Evolutionary conservation across 2,797 vertebrate genomes (phyloP).

Genomic region (Enteromius afrohamiltoni): DNA sequence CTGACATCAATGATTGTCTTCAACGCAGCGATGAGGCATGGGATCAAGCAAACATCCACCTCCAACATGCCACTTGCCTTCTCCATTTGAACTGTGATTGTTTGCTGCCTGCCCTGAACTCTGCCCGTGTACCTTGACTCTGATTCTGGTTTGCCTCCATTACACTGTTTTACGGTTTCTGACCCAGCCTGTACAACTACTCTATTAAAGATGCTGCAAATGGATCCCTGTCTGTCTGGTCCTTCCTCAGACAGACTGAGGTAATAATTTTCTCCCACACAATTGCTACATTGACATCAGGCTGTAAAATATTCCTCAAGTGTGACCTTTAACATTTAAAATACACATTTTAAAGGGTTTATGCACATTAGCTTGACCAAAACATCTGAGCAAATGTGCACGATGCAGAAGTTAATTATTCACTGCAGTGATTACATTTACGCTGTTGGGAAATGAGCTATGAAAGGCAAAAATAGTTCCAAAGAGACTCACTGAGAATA

Average conservation of each 20-base stretch:
- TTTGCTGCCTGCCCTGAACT: no score
- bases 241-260: background rate
- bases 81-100: no score
- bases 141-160: no score
- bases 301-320: background rate
- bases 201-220: no score
- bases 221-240: no score
- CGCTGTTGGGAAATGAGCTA: background rate
- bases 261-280: background rate
- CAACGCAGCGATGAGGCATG: no score
- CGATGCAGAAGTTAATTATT: conserved; percentile 13
- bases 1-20: no score
- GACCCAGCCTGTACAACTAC: no score
- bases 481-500: background rate
- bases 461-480: background rate
- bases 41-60: no score
- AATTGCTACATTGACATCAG: background rate
- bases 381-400: background rate
- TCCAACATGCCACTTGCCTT: no score
- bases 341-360: conserved; percentile 7
- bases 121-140: no score
- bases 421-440: background rate
- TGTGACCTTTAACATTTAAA: background rate
- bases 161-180: no score
- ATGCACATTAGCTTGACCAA: background rate